Conservation (phyloP, 2,888 invertebrate genomes). For the Maniola hyperantus region DNA sequence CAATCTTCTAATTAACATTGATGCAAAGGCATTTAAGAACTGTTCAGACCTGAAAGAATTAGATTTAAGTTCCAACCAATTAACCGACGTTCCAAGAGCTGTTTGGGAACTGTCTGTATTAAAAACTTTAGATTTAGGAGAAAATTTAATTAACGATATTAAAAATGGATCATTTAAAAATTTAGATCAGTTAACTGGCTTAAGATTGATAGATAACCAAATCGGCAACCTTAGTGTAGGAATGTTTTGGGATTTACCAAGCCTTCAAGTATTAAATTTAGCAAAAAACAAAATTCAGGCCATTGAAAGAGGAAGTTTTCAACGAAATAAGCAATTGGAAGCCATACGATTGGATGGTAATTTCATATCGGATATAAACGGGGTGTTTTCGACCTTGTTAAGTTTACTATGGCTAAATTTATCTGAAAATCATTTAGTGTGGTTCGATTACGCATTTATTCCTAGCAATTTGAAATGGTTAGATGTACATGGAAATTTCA, state of each 20-base stretch:
- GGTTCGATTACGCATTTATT: slow-evolving; percentile 96
- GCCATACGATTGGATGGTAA: slow-evolving; percentile 94
- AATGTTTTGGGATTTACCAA: slow-evolving; percentile 93
- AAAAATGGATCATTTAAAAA: slow-evolving; percentile 93
- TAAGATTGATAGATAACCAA: slow-evolving; percentile 94
- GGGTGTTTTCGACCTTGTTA: slow-evolving; percentile 91
- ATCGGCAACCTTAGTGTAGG: slow-evolving; percentile 91
- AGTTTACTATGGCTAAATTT: slow-evolving; percentile 93
- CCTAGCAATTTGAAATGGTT: slow-evolving; percentile 94
- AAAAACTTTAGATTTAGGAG: slow-evolving; percentile 94
- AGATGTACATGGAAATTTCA: slow-evolving; percentile 94
- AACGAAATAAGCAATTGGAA: slow-evolving; percentile 90
- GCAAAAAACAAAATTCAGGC: slow-evolving; percentile 94
- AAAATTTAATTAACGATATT: slow-evolving; percentile 93
- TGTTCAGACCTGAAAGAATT: slow-evolving; percentile 94
- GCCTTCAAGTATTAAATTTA: slow-evolving; percentile 92
- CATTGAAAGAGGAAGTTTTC: slow-evolving; percentile 92
- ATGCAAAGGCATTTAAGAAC: slow-evolving; percentile 91
- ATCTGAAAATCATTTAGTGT: slow-evolving; percentile 94
- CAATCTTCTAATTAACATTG: slow-evolving; percentile 89
- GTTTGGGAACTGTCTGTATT: slow-evolving; percentile 90
- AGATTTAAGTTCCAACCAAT: slow-evolving; percentile 93
- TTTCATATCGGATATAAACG: slow-evolving; percentile 93
- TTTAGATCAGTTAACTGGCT: slow-evolving; percentile 92
- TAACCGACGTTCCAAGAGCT: slow-evolving; percentile 90